A percentile compares a stretch with the other conserved stretches of the same genome.
phyloP scores from a whole-genome alignment of 2,113 vertebrate species.

The Geococcyx californianus region DNA sequence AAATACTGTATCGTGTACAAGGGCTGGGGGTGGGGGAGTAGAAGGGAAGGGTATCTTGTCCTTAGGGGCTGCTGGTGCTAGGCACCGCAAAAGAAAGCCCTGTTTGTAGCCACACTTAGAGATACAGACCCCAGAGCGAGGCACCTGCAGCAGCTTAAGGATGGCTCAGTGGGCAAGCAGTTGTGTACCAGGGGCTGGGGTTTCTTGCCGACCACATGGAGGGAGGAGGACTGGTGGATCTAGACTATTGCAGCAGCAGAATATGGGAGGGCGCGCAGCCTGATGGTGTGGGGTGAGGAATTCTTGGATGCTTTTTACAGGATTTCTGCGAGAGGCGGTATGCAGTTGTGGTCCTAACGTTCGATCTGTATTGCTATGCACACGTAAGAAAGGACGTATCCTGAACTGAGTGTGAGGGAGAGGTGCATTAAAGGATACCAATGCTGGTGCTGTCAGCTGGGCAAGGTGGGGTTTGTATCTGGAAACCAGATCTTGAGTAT shows the following conservation, averaged over 20 bases:
- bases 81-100: slow-evolving; percentile 49
- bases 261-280: background rate
- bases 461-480: background rate
- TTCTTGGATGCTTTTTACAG: background rate
- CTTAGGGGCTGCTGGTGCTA: slow-evolving; percentile 56
- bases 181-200: background rate
- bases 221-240: background rate
- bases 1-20: slow-evolving; percentile 47
- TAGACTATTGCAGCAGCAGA: background rate
- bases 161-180: background rate
- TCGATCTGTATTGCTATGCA: background rate
- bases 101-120: slow-evolving; percentile 40
- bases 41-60: slow-evolving; percentile 54
- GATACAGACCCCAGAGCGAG: background rate
- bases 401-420: background rate
- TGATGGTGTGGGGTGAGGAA: fast-evolving
- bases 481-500: background rate
- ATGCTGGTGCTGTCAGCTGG: background rate
- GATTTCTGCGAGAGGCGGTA: background rate
- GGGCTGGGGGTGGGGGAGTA: slow-evolving; percentile 34
- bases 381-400: background rate
- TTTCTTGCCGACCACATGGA: background rate
- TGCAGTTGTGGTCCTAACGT: background rate
- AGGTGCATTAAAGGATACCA: background rate
- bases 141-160: slow-evolving; percentile 39